phyloP scores from a whole-genome alignment of 2,113 vertebrate genomes.

The Todiramphus chloris region DNA sequence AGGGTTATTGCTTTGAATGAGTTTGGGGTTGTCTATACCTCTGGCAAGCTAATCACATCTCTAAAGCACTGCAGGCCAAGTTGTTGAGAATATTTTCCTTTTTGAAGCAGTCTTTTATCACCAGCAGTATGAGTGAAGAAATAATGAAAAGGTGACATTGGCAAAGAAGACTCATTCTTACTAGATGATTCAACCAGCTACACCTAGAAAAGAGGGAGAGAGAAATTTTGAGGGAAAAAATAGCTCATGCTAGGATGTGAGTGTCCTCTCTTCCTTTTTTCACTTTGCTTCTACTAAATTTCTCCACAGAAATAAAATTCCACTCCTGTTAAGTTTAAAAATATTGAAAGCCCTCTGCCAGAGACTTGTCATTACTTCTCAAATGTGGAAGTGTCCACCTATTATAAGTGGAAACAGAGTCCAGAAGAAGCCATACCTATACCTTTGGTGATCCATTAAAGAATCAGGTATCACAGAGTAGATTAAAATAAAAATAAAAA shows the following conservation, averaged over 20 bases:
- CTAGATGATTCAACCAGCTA: background rate
- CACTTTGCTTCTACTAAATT: background rate
- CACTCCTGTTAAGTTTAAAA: background rate
- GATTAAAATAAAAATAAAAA: background rate
- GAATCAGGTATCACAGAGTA: background rate
- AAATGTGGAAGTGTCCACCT: fast-evolving
- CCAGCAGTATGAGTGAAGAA: background rate
- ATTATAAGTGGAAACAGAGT: background rate
- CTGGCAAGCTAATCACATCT: background rate
- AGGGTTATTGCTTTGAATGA: background rate
- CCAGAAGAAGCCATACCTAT: background rate
- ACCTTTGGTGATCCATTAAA: background rate
- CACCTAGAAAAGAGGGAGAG: background rate
- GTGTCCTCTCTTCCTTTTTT: background rate
- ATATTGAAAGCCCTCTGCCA: background rate
- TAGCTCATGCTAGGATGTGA: fast-evolving
- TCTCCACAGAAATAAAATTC: background rate
- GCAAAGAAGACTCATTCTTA: background rate
- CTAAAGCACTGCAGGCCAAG: background rate
- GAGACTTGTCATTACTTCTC: background rate
- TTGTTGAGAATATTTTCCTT: background rate
- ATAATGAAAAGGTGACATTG: background rate
- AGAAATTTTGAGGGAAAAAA: background rate
- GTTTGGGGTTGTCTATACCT: background rate
- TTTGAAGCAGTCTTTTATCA: background rate